Percentiles rank a stretch among this genome's conserved stretches.
Conservation (phyloP, 2,797 vertebrate genomes). For the Siniperca scherzeri region DNA sequence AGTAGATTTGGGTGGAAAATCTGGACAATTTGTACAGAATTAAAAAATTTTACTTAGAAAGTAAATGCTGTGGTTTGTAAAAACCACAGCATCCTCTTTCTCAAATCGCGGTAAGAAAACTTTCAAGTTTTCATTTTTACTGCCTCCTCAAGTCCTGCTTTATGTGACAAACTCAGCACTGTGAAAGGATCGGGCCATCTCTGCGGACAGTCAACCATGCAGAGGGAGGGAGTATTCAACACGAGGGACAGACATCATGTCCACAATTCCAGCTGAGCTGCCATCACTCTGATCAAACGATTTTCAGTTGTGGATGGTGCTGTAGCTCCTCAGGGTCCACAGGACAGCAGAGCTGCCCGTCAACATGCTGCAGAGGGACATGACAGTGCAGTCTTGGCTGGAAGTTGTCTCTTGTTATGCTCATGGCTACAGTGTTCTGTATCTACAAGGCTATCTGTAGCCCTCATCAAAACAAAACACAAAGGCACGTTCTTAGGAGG, state of each 20-base stretch:
- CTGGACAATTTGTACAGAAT: background rate
- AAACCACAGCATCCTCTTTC: background rate
- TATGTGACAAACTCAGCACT: slow-evolving; percentile 10
- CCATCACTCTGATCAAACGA: slow-evolving; percentile 47
- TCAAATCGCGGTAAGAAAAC: background rate
- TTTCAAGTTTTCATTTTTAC: slow-evolving; percentile 19
- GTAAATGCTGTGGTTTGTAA: too few species aligned
- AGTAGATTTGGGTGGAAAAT: background rate
- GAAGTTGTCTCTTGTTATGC: slow-evolving; percentile 27
- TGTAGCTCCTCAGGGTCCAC: slow-evolving; percentile 46
- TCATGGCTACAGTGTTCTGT: background rate
- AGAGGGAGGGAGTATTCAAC: slow-evolving; percentile 26
- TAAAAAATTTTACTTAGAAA: too few species aligned
- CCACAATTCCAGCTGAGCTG: slow-evolving; percentile 60
- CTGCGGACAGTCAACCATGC: slow-evolving; percentile 22
- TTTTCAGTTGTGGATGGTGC: slow-evolving; percentile 34
- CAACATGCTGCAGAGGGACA: slow-evolving; percentile 42
- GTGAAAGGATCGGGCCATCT: slow-evolving; percentile 6
- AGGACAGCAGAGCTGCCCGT: slow-evolving; percentile 47
- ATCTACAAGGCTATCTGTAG: rapidly evolving
- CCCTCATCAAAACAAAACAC: background rate
- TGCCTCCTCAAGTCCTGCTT: background rate
- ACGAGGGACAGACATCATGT: slow-evolving; percentile 24
- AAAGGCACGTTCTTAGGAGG: background rate
- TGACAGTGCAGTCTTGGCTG: slow-evolving; percentile 33